Conservation (phyloP, 2,888 invertebrate genomes). For the Lingula anatina region DNA sequence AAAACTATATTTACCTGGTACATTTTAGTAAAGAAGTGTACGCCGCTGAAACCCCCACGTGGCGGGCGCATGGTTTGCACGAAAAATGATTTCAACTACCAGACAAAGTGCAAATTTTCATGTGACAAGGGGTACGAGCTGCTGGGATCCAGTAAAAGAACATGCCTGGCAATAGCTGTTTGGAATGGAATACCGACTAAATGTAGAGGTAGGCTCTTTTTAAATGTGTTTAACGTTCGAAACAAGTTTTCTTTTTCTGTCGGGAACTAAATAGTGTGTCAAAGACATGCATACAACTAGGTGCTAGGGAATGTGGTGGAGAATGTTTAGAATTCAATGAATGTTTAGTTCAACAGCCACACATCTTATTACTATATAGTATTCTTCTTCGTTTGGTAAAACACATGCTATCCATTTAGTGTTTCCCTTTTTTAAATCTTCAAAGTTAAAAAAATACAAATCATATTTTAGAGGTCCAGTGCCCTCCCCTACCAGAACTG, state of each 20-base stretch:
- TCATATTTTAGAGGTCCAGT: slow-evolving; percentile 49
- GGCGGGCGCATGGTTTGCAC: slow-evolving; percentile 59
- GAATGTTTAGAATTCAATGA: too few relatives aligned
- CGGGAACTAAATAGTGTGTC: too few relatives aligned
- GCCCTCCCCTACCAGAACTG: slow-evolving; percentile 56
- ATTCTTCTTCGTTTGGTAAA: too few relatives aligned
- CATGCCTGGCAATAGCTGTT: slow-evolving; percentile 63
- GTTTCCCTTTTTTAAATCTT: too few relatives aligned
- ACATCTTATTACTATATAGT: too few relatives aligned
- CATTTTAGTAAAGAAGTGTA: slow-evolving; percentile 62
- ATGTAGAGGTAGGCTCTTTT: slow-evolving; percentile 60
- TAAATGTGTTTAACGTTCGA: too few relatives aligned
- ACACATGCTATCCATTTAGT: too few relatives aligned
- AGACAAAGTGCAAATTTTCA: slow-evolving; percentile 63
- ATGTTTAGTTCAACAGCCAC: too few relatives aligned
- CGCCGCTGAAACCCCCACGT: slow-evolving; percentile 56
- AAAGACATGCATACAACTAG: too few relatives aligned
- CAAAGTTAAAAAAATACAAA: too few relatives aligned
- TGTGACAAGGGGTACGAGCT: slow-evolving; percentile 63
- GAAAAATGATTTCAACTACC: slow-evolving; percentile 55
- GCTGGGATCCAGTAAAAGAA: slow-evolving; percentile 62
- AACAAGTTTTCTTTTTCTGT: slow-evolving; percentile 6
- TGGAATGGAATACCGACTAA: slow-evolving; percentile 67
- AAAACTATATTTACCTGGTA: too few relatives aligned
- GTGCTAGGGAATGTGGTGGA: too few relatives aligned